Evolutionary conservation across 2,888 invertebrate species (phyloP).

Genomic region (Prosapia bicincta): DNA sequence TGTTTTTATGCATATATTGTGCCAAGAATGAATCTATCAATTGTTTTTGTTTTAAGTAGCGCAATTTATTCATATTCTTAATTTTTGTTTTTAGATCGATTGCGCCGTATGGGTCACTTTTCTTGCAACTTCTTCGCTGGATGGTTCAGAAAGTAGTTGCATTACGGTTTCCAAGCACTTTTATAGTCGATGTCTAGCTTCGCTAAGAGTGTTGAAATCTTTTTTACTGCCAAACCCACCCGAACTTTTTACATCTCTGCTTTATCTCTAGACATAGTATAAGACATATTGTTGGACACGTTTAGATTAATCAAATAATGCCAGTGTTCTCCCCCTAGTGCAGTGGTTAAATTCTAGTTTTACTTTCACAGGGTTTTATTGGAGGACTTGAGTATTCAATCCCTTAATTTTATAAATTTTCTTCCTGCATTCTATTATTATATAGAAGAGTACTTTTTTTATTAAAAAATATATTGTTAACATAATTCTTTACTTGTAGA

Average conservation of each 20-base stretch:
- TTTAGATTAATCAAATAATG: background rate
- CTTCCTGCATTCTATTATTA: background rate
- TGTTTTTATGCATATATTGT: too few relatives aligned
- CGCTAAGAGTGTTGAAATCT: background rate
- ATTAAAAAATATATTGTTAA: too few relatives aligned
- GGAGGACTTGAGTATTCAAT: background rate
- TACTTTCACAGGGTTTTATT: background rate
- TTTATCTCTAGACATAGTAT: background rate
- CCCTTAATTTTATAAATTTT: background rate
- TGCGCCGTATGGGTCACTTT: background rate
- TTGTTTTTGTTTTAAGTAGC: too few relatives aligned
- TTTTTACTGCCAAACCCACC: background rate
- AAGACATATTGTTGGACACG: background rate
- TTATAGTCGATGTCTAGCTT: background rate
- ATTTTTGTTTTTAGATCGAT: background rate
- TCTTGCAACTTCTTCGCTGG: background rate
- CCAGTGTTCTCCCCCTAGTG: background rate
- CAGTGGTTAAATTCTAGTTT: background rate
- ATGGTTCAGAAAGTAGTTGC: background rate
- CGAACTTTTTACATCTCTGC: background rate
- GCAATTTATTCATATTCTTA: too few relatives aligned
- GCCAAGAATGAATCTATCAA: too few relatives aligned
- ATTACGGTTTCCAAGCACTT: background rate
- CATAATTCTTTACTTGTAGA: too few relatives aligned
- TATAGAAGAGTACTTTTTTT: too few relatives aligned